These are phyloP conservation scores for Oreochromis tanganicae DNA, from an alignment of 2,113 vertebrate species.

Conservation along the genomic window DNA sequence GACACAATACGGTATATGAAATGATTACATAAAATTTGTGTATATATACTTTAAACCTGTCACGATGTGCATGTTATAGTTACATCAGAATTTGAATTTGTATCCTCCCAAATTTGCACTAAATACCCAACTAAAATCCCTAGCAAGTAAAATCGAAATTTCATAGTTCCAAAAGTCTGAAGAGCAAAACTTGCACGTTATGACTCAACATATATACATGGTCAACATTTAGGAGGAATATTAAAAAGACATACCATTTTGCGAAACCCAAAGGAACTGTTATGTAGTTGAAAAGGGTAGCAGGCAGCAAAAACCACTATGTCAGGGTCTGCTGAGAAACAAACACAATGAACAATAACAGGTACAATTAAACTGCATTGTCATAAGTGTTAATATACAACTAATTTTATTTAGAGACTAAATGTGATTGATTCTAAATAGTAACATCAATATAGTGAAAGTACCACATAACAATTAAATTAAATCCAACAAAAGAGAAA, in stretches of 20 bases:
- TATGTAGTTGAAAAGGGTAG: slow-evolving; percentile 71
- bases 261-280: slow-evolving; percentile 70
- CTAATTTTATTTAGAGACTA: not conserved
- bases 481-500: not conserved
- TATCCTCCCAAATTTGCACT: not conserved
- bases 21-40: not conserved
- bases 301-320: slow-evolving; percentile 78
- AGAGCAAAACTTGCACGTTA: not conserved
- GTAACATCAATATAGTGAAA: not conserved
- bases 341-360: not conserved
- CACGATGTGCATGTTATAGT: not conserved
- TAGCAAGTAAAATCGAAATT: not conserved
- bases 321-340: slow-evolving; percentile 50
- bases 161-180: not conserved
- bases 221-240: not conserved
- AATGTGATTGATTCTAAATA: not conserved
- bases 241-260: slow-evolving; percentile 73
- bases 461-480: fast-evolving
- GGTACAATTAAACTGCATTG: not conserved
- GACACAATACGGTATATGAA: not conserved
- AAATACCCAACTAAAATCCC: not conserved
- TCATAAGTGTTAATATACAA: not conserved
- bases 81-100: not conserved
- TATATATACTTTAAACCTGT: not conserved
- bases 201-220: not conserved